Evolutionary conservation across 2,888 invertebrate genomes (phyloP).

Genomic region (Eristalis arbustorum): DNA sequence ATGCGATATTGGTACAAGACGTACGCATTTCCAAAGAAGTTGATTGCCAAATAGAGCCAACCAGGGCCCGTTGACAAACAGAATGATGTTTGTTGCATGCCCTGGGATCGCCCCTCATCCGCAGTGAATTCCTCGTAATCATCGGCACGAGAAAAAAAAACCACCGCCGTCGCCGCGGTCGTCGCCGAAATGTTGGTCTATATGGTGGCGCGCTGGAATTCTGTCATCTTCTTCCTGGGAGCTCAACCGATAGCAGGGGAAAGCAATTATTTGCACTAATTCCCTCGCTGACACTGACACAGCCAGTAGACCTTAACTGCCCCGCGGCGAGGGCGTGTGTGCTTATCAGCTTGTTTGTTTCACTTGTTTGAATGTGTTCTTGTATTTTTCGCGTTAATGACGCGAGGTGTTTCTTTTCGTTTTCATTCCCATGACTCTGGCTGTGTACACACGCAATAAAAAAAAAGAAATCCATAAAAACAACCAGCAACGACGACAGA

Average conservation of each 20-base stretch:
- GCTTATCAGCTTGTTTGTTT: conserved; percentile 38
- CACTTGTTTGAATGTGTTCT: conserved; percentile 24
- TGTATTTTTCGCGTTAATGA: conserved; percentile 28
- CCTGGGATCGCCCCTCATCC: conserved; percentile 10
- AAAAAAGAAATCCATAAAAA: conserved; percentile 18
- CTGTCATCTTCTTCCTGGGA: conserved; percentile 24
- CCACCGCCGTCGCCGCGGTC: too few relatives aligned
- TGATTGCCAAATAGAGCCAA: conserved; percentile 39
- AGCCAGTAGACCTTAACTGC: not conserved
- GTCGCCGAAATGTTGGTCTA: not conserved
- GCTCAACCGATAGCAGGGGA: conserved; percentile 15
- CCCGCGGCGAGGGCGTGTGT: conserved; percentile 42
- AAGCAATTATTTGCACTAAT: conserved; percentile 42
- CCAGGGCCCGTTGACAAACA: conserved; percentile 41
- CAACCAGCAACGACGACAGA: not conserved
- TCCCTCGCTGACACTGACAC: not conserved
- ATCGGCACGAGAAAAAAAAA: not conserved
- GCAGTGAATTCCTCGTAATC: conserved; percentile 39
- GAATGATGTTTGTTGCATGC: conserved; percentile 12
- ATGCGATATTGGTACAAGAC: conserved; percentile 39
- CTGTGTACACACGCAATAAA: conserved; percentile 35
- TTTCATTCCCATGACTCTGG: conserved; percentile 33
- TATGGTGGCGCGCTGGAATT: conserved; percentile 42
- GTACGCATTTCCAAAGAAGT: conserved; percentile 31
- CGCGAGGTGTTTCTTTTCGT: not conserved